Conservation (phyloP, 1,140 invertebrate genomes). For the Euwallacea similis region DNA sequence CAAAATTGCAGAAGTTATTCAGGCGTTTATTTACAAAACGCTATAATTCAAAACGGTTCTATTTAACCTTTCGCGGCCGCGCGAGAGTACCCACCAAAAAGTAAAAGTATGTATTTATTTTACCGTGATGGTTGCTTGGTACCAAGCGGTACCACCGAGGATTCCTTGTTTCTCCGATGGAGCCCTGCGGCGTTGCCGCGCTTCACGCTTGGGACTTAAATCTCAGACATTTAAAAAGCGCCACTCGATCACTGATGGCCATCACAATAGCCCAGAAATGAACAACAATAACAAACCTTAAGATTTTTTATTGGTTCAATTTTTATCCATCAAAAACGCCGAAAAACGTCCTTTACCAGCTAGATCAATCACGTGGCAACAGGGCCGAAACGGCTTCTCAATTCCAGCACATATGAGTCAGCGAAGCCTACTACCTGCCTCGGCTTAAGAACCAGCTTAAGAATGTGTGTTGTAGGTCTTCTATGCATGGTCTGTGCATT, state of each 20-base stretch:
- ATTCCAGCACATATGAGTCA: conserved; percentile 32
- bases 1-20: conserved; percentile 9
- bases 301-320: not conserved
- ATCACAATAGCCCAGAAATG: not conserved
- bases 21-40: conserved; percentile 18
- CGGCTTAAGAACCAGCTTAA: not conserved
- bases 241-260: not conserved
- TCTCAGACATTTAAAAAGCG: not conserved
- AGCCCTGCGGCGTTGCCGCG: conserved; percentile 5
- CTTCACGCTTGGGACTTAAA: not conserved
- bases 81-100: conserved; percentile 13
- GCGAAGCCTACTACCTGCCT: conserved; percentile 33
- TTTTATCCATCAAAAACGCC: not conserved
- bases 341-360: not conserved
- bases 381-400: conserved; percentile 8
- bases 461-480: conserved; percentile 26
- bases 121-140: conserved; percentile 25
- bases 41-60: not conserved
- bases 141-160: conserved; percentile 27
- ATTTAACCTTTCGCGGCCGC: conserved; percentile 18
- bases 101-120: conserved; percentile 32
- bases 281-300: not conserved
- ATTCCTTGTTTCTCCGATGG: conserved; percentile 16
- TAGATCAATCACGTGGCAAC: conserved; percentile 7
- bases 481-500: conserved; percentile 13